These are phyloP conservation scores for Leucoraja ocellata DNA, from an alignment of 2,797 vertebrate species.

Conservation along the genomic window DNA sequence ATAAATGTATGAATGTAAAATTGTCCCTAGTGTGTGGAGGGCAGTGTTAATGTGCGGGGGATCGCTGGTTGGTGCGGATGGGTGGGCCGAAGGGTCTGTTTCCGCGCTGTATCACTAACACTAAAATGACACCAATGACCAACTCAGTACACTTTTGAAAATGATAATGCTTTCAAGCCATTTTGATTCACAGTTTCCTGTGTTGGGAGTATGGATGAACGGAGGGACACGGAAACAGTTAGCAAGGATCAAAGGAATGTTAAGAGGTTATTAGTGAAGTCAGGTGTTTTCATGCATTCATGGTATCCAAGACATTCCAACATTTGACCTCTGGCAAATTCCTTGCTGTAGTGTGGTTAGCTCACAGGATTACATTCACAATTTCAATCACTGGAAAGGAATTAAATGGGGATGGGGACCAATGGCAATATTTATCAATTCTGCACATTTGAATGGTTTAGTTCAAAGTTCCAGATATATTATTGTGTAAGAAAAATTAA, in stretches of 20 bases:
- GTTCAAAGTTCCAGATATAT: background rate
- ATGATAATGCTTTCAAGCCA: background rate
- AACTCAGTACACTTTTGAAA: background rate
- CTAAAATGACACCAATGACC: too few relatives aligned
- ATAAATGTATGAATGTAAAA: too few relatives aligned
- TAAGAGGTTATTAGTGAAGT: conserved; percentile 27
- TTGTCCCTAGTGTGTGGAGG: too few relatives aligned
- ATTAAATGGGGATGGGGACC: too few relatives aligned
- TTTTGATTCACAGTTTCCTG: background rate
- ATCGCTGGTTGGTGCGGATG: too few relatives aligned
- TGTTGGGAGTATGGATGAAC: too few relatives aligned
- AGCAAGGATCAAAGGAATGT: conserved; percentile 25
- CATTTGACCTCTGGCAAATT: conserved; percentile 18
- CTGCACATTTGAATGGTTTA: background rate
- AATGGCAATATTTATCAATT: background rate
- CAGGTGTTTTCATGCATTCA: conserved; percentile 15
- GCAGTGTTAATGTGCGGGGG: too few relatives aligned
- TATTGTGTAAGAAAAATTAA: too few relatives aligned
- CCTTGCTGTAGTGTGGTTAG: background rate
- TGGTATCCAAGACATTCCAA: conserved; percentile 7
- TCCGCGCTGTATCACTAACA: too few relatives aligned
- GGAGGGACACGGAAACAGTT: background rate
- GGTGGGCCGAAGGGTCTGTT: too few relatives aligned
- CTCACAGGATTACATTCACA: background rate
- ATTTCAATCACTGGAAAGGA: background rate